Evolutionary conservation across 1,140 invertebrate species (phyloP), one percentile per base, ranked within the genome.

Genomic region (Aphelenchoides besseyi): DNA sequence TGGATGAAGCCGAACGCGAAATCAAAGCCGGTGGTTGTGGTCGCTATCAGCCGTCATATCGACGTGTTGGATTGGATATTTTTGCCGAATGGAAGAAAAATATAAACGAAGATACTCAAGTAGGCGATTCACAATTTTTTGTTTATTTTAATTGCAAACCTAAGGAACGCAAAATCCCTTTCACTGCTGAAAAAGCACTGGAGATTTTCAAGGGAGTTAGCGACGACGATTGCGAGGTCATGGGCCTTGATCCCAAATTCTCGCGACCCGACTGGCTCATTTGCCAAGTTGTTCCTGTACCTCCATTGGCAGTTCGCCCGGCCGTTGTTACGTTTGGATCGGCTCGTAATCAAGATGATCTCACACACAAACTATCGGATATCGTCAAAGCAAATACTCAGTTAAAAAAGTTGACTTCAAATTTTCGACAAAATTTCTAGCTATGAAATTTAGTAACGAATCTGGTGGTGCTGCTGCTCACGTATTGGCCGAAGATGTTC

Each of bases 261-360:
- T 92, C 95, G 0, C 88, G 96, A 61, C 97, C 97, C 12, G 96
- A 99, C 88, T 99, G 96, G 95, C 98, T 99, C 95, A 91, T 99
- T 55, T 88, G 95, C 1, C 97, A 95, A 3, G 94, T 97, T 2
- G 86, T 99, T 63, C 96, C 97, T 3, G 97, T 99, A 0, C 95
- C 97, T 9, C 96, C 97, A 2, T 85, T 99, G 3, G 89, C 91
- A 37, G 89, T 90, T 2, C 88, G 96, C 79, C 97, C 97, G 0
- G 95, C 96, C 61, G 96, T 99, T 2, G 94, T 98, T 16, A 98
- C 98, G 92, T 95, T 96, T 86, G 96, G 97, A 18, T 94, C 95
- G 0, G 95, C 95, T 0, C 92, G 94, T 85, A 98, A 98, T 90
- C 90, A 90, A 86, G 97, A 99, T 85, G 97, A 99, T 89, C 89